Evolutionary conservation across 2,888 invertebrate species (phyloP).

Genomic region (Pristionchus maxplancki): DNA sequence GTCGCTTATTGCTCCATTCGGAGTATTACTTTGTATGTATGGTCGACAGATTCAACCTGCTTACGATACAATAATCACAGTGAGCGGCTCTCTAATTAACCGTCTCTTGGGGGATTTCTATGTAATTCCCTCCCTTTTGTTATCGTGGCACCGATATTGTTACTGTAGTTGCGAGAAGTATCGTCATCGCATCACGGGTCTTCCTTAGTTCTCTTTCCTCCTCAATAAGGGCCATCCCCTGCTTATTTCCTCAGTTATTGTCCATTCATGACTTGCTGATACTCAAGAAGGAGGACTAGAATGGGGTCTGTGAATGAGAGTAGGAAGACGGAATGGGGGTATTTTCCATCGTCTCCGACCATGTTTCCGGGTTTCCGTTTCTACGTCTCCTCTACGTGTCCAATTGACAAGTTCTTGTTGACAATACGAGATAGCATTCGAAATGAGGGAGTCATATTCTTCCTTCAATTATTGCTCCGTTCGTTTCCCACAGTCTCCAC

Average conservation of each 20-base stretch:
- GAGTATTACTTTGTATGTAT: neutral
- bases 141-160: neutral
- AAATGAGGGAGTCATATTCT: neutral
- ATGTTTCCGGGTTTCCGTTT: too few species aligned
- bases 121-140: neutral
- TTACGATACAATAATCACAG: neutral
- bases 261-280: neutral
- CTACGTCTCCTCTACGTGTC: too few species aligned
- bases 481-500: neutral
- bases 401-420: too few species aligned
- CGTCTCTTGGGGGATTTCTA: neutral
- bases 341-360: neutral
- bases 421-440: neutral
- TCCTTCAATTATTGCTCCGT: neutral
- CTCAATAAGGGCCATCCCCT: neutral
- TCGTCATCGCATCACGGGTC: neutral
- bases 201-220: neutral
- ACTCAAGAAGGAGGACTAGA: neutral
- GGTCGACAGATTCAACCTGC: neutral
- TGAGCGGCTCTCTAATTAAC: neutral
- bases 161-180: neutral
- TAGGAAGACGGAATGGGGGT: neutral
- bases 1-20: neutral
- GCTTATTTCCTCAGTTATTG: neutral
- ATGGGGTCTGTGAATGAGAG: neutral